Evolutionary conservation across 2,113 vertebrate genomes (phyloP), one percentile per base, ranked within the genome.

Genomic region (Chaetorhynchus papuensis): DNA sequence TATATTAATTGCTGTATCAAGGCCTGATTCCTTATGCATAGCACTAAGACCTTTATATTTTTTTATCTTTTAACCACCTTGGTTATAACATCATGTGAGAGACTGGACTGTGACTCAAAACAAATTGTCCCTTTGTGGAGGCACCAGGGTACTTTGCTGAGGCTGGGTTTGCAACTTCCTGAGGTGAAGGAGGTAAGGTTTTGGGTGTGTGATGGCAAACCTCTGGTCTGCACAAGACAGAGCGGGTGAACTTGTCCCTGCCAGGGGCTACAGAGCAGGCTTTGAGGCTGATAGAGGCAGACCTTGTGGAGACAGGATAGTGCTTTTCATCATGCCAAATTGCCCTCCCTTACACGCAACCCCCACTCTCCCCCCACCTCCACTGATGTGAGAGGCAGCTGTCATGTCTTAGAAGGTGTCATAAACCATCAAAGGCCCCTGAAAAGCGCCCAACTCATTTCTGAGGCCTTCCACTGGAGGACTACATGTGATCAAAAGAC

Each of bases 311-410:
- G 53, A 23, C 3, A 52, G 22, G 27, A 28, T 22, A 8, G 14
- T 86, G 27, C 2, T 52, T 52, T 68, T 15, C n/a, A 23, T 37
- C 22, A 5, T 7, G 8, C 8, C 33, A 60, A 33, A 37, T 19
- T 68, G 27, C 18, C 18, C 18, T 52, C 15, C 12, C 17, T 31
- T 15, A 27, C 5, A 14, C 21, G 26, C 27, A 52, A 44, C 6
- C 4, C 22, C 9, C 9, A 12, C 14, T 18, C 33, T 86, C 9
- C 15, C 6, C 11, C 6, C 11, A 0, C 14, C 6, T 27, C 17
- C 31, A 8, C 27, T 33, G 31, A 13, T 1, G 6, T 37, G 31
- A 52, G 27, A 69, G 22, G 37, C 33, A 68, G 14, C 6, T 33
- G 14, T 44, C 18, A 6, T 27, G 6, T 44, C 9, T 68, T 60